Conservation (phyloP, 2,113 vertebrate genomes). For the Rhea americana region DNA sequence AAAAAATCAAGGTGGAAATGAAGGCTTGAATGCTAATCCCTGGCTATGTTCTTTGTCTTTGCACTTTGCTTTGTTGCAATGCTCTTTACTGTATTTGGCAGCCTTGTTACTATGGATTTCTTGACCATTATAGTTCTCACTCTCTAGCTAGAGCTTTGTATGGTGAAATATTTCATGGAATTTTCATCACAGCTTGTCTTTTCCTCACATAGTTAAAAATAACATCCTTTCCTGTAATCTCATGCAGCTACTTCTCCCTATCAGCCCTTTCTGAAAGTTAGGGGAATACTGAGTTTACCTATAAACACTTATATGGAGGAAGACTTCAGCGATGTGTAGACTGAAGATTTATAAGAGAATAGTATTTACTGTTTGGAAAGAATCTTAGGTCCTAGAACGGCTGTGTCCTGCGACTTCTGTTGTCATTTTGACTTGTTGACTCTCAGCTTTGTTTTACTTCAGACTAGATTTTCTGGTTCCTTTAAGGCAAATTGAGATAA, state of each 20-base stretch:
- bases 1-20: background rate
- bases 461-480: background rate
- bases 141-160: background rate
- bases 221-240: background rate
- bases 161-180: background rate
- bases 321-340: background rate
- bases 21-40: background rate
- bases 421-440: background rate
- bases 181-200: background rate
- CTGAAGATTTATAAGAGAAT: background rate
- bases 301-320: rapidly evolving
- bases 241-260: background rate
- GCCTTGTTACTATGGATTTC: background rate
- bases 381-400: background rate
- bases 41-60: background rate
- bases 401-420: background rate
- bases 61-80: background rate
- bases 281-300: background rate
- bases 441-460: background rate
- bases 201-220: background rate
- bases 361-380: background rate
- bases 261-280: background rate
- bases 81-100: background rate
- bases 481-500: background rate
- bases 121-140: background rate